Base-by-base conservation (phyloP, 2,797 vertebrate genomes). In the Fratercula arctica region DNA sequence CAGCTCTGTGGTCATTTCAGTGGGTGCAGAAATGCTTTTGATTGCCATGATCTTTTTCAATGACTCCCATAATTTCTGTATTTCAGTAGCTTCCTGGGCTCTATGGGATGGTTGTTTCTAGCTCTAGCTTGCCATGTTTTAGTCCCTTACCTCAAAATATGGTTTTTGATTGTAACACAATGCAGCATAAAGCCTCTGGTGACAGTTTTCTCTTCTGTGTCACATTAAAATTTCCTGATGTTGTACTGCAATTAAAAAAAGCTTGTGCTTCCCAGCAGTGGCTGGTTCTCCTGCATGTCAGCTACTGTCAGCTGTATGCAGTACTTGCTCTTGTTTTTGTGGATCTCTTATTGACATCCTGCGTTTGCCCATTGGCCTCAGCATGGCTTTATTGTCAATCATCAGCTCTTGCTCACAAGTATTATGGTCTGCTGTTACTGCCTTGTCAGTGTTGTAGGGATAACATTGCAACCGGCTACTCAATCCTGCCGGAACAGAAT, bases 381-480 rank as follows among this genome's bases (percentile, higher is more conserved):
- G 1, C 16, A 4, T 63, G 59, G 16, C 54, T 91, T 84, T 87
- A 12, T 35, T 87, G 63, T 89, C 67, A 76, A 1, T 56, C 39
- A 37, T 41, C 66, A 94, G 59, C 48, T 79, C 78, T 67, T 82
- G 80, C 59, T 87, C 63, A 37, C 61, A 45, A 56, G 31, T 82
- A 12, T 59, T 90, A 39, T 35, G 63, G 41, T 83, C 35, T 96
- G 73, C 69, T 86, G 37, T 89, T 92, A 61, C 83, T 82, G 66
- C 88, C 74, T 87, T 79, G 81, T 89, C 93, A 90, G 74, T 87
- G 90, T 25, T 92, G 90, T 69, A 74, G 56, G 90, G 67, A 33
- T 63, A 85, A 53, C 75, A 45, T 37, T 95, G 81, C 81, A 92
- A 59, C 81, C 82, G 86, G 81, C 75, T 90, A 2, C 29, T 93